These are phyloP conservation scores for Dicycla oo DNA, from an alignment of 2,888 invertebrate species.

Conservation along the genomic window DNA sequence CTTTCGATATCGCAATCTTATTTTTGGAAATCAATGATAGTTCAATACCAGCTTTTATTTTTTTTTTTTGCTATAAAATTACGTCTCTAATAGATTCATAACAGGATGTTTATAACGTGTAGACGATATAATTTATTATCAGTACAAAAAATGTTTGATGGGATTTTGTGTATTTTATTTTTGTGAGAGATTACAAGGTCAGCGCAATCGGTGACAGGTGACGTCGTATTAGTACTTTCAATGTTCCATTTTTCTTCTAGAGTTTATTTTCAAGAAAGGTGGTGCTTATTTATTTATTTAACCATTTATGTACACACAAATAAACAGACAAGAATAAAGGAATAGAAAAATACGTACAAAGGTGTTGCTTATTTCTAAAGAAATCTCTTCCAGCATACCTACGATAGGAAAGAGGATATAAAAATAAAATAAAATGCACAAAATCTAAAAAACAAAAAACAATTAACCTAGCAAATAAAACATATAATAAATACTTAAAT, in stretches of 20 bases:
- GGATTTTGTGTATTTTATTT: conserved; percentile 67
- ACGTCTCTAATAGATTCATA: conserved; percentile 36
- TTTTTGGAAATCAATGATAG: conserved; percentile 36
- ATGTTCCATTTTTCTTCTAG: conserved; percentile 31
- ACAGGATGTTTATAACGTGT: conserved; percentile 73
- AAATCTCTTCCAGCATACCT: too few species aligned
- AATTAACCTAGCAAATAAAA: too few species aligned
- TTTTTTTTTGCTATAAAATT: conserved; percentile 9
- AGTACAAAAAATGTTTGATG: conserved; percentile 65
- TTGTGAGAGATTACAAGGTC: conserved; percentile 68
- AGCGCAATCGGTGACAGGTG: conserved; percentile 64
- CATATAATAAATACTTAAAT: too few species aligned
- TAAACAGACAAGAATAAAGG: too few species aligned
- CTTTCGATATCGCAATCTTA: conserved; percentile 1
- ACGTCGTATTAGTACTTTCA: conserved; percentile 60
- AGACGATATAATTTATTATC: conserved; percentile 57
- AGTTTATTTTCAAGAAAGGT: conserved; percentile 13
- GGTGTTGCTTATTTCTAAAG: too few species aligned
- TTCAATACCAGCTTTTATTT: conserved; percentile 28
- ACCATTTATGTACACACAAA: too few species aligned
- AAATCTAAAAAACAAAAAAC: too few species aligned
- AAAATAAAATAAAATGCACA: too few species aligned
- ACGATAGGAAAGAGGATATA: too few species aligned
- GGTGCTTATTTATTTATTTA: neutral
- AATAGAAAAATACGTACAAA: too few species aligned